A percentile compares a stretch with the other conserved stretches of the same genome.
phyloP scores from a whole-genome alignment of 2,113 vertebrate species.

The Chauna torquata region DNA sequence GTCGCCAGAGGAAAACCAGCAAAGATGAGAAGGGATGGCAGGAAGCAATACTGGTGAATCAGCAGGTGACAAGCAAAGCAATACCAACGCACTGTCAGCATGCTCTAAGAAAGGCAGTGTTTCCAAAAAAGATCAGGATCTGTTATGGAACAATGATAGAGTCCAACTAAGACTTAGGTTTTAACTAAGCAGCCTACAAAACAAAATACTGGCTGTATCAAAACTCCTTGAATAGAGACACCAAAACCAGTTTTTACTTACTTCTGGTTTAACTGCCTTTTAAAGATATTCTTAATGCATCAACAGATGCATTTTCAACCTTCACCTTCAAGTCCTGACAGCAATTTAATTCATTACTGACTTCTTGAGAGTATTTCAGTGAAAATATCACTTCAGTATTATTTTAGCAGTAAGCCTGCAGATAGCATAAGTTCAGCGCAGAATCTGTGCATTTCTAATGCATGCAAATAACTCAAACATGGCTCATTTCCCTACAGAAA shows the following conservation, averaged over 20 bases:
- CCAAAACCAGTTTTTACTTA: background rate
- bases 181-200: background rate
- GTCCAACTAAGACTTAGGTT: background rate
- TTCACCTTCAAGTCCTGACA: background rate
- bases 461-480: background rate
- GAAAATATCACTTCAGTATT: background rate
- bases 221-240: background rate
- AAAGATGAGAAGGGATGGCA: background rate
- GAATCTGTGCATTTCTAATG: background rate
- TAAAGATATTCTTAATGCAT: background rate
- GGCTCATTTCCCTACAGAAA: background rate
- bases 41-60: background rate
- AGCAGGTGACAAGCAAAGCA: background rate
- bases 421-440: background rate
- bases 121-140: background rate
- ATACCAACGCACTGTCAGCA: rapidly evolving
- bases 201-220: background rate
- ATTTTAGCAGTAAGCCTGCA: background rate
- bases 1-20: background rate
- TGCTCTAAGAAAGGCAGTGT: background rate
- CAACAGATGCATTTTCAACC: background rate
- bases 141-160: background rate
- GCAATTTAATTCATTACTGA: background rate
- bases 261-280: background rate
- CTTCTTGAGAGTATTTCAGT: background rate